Evolutionary conservation across 2,113 vertebrate species (phyloP).

Genomic region (Sterna hirundo): DNA sequence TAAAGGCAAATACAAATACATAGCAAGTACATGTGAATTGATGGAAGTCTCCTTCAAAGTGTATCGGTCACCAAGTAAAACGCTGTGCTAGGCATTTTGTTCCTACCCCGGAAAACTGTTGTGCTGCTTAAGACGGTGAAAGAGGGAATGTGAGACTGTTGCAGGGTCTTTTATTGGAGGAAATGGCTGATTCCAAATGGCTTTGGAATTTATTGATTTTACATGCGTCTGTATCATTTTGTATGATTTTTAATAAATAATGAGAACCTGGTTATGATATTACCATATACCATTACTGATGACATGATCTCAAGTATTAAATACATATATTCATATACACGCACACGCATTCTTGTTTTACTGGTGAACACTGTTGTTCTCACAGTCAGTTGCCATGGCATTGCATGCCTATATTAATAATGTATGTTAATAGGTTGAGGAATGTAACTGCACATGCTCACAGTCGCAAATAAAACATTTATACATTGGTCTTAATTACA

Average conservation of each 20-base stretch:
- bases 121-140: neutral
- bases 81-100: neutral
- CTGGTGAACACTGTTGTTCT: neutral
- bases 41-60: neutral
- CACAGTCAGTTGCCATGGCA: conserved; percentile 18
- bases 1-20: neutral
- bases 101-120: neutral
- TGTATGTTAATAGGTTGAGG: neutral
- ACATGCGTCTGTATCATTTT: neutral
- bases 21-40: neutral
- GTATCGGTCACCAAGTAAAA: rapidly evolving
- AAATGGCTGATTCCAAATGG: neutral
- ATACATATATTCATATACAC: neutral
- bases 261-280: neutral
- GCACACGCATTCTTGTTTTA: neutral
- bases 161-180: neutral
- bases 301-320: neutral
- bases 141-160: neutral
- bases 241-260: neutral
- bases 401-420: neutral
- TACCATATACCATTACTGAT: neutral
- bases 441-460: neutral
- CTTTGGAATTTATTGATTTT: neutral
- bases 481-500: neutral
- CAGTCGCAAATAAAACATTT: neutral